Evolutionary conservation across 2,113 vertebrate species (phyloP).

Genomic region (Tyto alba): DNA sequence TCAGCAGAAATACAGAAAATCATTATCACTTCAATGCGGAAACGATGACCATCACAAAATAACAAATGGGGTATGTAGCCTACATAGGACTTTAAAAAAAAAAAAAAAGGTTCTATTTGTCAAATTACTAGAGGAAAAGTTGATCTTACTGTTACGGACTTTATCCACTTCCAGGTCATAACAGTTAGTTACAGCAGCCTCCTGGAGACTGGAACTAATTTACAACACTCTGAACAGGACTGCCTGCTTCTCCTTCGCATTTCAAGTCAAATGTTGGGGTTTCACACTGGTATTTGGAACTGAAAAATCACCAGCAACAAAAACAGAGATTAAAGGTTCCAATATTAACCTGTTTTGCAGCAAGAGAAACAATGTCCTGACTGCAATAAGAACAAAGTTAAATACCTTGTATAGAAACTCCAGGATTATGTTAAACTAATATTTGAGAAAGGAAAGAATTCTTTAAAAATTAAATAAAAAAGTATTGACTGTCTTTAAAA

Average conservation of each 20-base stretch:
- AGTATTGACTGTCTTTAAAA: neutral
- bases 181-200: constrained; percentile 57
- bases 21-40: constrained; percentile 13
- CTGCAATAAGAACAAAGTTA: neutral
- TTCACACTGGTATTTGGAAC: neutral
- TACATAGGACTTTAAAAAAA: neutral
- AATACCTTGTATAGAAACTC: neutral
- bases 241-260: neutral
- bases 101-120: constrained; percentile 20
- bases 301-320: neutral
- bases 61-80: neutral
- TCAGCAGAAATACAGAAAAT: constrained; percentile 45
- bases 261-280: neutral
- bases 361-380: neutral
- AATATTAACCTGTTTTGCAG: neutral
- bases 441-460: neutral
- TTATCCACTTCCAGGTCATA: constrained; percentile 66
- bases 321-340: neutral
- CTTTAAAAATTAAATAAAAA: neutral
- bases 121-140: constrained; percentile 54
- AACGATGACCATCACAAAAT: neutral
- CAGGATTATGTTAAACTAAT: neutral
- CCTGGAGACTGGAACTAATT: constrained; percentile 62
- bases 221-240: neutral
- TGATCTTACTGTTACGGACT: constrained; percentile 36